A percentile compares a stretch with the other conserved stretches of the same genome.
phyloP scores from a whole-genome alignment of 2,797 vertebrate genomes.

The Glossophaga mutica region DNA sequence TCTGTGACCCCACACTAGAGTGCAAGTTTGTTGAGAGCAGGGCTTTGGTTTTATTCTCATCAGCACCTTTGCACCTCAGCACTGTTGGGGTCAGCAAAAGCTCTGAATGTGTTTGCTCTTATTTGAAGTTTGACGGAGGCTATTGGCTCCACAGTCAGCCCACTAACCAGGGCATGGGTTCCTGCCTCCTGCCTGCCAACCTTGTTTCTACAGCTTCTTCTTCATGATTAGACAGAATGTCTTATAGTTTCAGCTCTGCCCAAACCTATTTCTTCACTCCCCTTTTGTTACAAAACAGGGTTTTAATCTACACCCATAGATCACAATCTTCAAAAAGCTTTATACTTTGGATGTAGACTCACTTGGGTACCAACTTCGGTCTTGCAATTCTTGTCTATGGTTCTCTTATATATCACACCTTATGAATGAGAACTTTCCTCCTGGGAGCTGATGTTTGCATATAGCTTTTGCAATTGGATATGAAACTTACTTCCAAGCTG shows the following conservation, averaged over 20 bases:
- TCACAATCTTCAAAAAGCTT: neutral
- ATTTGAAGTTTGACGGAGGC: neutral
- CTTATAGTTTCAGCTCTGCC: neutral
- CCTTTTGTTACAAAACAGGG: neutral
- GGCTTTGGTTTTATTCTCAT: neutral
- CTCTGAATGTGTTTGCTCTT: neutral
- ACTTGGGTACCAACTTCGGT: neutral
- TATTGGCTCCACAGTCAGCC: neutral
- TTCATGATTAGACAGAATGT: neutral
- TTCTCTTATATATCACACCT: neutral
- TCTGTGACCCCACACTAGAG: neutral
- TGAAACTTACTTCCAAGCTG: neutral
- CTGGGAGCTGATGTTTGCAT: neutral
- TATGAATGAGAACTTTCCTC: neutral
- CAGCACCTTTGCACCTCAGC: neutral
- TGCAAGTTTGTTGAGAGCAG: neutral
- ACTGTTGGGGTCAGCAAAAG: neutral
- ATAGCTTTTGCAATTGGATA: neutral
- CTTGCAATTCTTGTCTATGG: neutral
- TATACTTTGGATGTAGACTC: neutral
- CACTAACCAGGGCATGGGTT: neutral
- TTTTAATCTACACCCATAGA: neutral
- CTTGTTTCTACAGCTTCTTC: neutral
- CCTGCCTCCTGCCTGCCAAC: neutral
- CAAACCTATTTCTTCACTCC: neutral